A percentile compares a stretch with the other conserved stretches of the same genome.
phyloP scores from a whole-genome alignment of 2,797 vertebrate species.

The Masticophis lateralis region DNA sequence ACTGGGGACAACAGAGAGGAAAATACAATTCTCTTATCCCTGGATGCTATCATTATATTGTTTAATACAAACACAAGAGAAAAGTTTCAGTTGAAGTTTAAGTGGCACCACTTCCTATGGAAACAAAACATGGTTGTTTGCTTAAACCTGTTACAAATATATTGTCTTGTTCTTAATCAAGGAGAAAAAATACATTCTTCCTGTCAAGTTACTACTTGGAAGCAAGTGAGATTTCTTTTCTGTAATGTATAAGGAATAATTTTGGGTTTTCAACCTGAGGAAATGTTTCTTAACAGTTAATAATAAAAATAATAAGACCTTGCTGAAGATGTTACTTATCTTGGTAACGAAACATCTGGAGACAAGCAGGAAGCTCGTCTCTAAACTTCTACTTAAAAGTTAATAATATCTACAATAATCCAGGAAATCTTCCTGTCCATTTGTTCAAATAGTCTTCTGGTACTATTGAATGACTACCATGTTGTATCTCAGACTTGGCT shows the following conservation, averaged over 20 bases:
- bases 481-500: not conserved
- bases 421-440: not conserved
- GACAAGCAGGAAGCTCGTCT: not conserved
- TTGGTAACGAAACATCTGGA: not conserved
- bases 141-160: not conserved
- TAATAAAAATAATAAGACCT: not conserved
- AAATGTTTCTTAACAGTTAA: not conserved
- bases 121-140: not conserved
- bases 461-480: not conserved
- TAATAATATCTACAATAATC: not conserved
- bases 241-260: not conserved
- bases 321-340: not conserved
- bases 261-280: not conserved
- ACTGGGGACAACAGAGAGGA: not conserved
- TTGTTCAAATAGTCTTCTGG: not conserved
- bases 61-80: not conserved
- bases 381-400: not conserved
- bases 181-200: not conserved
- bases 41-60: not conserved
- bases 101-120: not conserved
- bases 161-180: not conserved
- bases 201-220: not conserved
- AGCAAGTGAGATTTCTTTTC: not conserved
- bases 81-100: not conserved
- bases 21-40: not conserved